Conservation (phyloP, 1,140 invertebrate species). For the Luehdorfia chinensis region DNA sequence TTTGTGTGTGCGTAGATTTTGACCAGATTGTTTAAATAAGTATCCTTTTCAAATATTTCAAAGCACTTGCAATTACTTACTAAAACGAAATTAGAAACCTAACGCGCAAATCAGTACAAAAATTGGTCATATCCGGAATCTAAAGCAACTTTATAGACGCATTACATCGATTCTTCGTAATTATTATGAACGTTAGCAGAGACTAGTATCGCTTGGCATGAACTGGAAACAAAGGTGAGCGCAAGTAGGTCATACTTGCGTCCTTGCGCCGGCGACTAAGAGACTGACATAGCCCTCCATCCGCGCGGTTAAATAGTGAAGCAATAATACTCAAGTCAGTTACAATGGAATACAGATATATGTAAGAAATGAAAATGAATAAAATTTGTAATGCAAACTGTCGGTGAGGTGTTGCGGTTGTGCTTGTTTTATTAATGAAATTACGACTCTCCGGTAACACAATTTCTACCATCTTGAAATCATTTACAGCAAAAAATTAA, state of each 20-base stretch:
- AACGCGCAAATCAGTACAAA: background rate
- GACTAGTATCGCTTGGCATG: background rate
- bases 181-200: background rate
- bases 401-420: too few species aligned
- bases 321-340: background rate
- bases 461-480: too few species aligned
- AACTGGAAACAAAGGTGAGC: constrained; percentile 40
- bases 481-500: too few species aligned
- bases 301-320: constrained; percentile 24
- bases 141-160: background rate
- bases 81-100: constrained; percentile 3
- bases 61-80: background rate
- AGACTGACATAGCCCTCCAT: constrained; percentile 55
- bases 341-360: background rate
- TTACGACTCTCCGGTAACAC: too few species aligned
- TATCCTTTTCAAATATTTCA: constrained; percentile 6
- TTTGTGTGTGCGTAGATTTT: too few species aligned
- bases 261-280: constrained; percentile 41
- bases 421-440: too few species aligned
- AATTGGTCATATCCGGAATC: constrained; percentile 1
- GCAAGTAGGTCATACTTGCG: constrained; percentile 57
- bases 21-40: background rate
- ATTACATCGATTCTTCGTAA: background rate
- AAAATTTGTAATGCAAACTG: constrained; percentile 5
- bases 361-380: background rate